A percentile compares a stretch with the other conserved stretches of the same genome.
These are phyloP conservation scores for Montipora efflorescens DNA, from an alignment of 64 coral and sea anemone genomes.

Conservation along the genomic window DNA sequence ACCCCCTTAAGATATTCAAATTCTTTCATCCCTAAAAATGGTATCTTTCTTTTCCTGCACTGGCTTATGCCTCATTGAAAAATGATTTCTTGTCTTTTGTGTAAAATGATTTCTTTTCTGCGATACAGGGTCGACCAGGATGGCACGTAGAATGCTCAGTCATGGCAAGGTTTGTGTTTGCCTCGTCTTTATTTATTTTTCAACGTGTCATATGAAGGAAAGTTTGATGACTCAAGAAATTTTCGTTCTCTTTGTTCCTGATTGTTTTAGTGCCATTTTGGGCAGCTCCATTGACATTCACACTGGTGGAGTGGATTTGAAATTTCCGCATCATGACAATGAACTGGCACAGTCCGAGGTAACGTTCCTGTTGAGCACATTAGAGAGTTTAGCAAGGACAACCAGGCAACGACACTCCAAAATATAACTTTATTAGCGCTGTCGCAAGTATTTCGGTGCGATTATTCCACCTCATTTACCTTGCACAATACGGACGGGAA, in stretches of 20 bases:
- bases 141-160: slow-evolving; percentile 99
- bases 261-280: slow-evolving; percentile 75
- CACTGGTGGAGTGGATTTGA: slow-evolving; percentile 96
- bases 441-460: no score
- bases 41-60: not conserved
- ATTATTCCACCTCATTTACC: no score
- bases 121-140: slow-evolving; percentile 89
- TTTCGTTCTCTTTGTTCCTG: not conserved
- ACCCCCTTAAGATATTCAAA: no score
- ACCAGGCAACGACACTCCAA: no score
- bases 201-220: not conserved
- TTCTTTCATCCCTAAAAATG: no score
- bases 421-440: no score
- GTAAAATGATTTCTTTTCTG: not conserved
- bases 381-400: no score
- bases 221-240: not conserved
- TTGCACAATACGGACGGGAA: no score
- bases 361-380: not conserved
- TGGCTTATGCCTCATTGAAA: no score
- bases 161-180: slow-evolving; percentile 87
- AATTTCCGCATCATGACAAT: slow-evolving; percentile 98
- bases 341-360: slow-evolving; percentile 97
- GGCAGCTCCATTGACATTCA: slow-evolving; percentile 90
- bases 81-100: not conserved
- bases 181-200: not conserved